Base-by-base conservation (phyloP, 2,888 invertebrate genomes). In the Thereva nobilitata region DNA sequence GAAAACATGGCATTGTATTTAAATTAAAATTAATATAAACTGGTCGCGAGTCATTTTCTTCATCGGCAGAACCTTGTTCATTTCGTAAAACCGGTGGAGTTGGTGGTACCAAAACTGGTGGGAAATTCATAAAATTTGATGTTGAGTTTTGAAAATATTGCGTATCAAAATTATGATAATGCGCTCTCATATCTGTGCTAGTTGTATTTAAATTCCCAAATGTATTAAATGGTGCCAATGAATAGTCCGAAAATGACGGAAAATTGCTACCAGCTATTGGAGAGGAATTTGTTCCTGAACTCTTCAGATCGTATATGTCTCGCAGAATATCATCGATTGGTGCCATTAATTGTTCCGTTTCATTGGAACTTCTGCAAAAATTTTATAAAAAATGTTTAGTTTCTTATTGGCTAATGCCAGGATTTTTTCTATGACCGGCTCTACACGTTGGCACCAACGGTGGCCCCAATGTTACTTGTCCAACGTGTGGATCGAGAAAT, bases 1-100 rank as follows among this genome's bases (percentile, higher is more conserved):
- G 6, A 10, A 38, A 7, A 10, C 12, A 38, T 37, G 47, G 38
- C 38, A 59, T 59, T 7, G 12, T 49, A 10, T 38, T 47, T 5
- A 59, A 38, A 47, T 59, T 59, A 12, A 47, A 59, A 38, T 47
- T 47, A 47, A 59, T 12, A 10, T 59, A 47, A 10, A 59, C 59
- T 9, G 45, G 59, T 38, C 45, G n/a, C 8, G 23, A 34, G 9
- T 59, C 47, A 12, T 59, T 59, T 42, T 42, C 56, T 44, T 44
- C 35, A 6, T 47, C 41, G n/a, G 12, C 37, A 1, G 23, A 23
- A 4, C 9, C 2, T 38, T n/a, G 37, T 34, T 8, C 56, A 34
- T 44, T 44, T 37, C 35, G 23, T 6, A 44, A 10, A 35, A 38
- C 34, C 5, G 56, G 38, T 37, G 37, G 42, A 3, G 50, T 9